Base-by-base conservation (phyloP, 2,113 vertebrate species). In the Melanerpes aurifrons region DNA sequence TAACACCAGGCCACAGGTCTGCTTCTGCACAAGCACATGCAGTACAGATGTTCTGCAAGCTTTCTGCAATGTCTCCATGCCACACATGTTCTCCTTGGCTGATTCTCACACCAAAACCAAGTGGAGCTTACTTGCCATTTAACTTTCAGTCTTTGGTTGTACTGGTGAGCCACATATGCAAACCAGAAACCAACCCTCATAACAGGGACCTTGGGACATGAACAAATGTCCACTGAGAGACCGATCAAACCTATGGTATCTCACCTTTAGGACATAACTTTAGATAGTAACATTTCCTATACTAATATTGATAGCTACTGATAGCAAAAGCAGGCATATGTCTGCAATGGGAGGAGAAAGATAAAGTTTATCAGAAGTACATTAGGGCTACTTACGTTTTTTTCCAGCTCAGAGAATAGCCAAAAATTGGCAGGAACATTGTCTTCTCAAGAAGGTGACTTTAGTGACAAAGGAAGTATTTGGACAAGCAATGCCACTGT, bases 181-280 rank as follows among this genome's bases (percentile, higher is more conserved):
- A 88, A 74, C 5, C 31, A 45, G 31, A 11, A 67, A 77, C 67
- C 0, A 0, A 28, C 26, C 21, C 29, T 75, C 4, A 3, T 12
- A 67, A 35, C 14, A 35, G 31, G 11, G 56, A 15, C 37, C 0
- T 63, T 31, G 50, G 72, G 22, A 64, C 35, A 15, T 5, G 35
- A 63, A 31, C 18, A 40, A 77, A 66, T 9, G 7, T 7, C 50
- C 18, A 32, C 32, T 15, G 22, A 35, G 15, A 72, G n/a, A 43
- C 70, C 24, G 47, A 63, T 40, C 61, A 54, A 59, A 58, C 6
- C 20, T 26, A 22, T 21, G 12, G 18, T 40, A 45, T 14, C 31
- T 54, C 0, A 0, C 32, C 68, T 37, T n/a, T n/a, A n/a, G 28
- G 32, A 67, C n/a, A 24, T 13, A 28, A 6, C 9, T 35, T 2